Evolutionary conservation across 2,113 vertebrate species (phyloP).

Genomic region (Siniperca knerii): DNA sequence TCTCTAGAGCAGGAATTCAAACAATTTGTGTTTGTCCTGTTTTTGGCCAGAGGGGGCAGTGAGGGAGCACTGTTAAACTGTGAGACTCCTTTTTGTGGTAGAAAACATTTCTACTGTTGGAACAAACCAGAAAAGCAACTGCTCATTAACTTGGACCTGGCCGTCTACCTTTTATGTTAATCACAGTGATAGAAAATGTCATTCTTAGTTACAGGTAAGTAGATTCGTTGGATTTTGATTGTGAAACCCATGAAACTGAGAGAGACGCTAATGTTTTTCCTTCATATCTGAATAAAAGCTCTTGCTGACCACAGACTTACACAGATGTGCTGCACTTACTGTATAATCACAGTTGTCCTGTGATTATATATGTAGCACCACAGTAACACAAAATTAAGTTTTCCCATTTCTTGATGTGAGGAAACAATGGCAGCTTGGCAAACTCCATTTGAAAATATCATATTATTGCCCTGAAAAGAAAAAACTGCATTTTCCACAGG

Average conservation of each 20-base stretch:
- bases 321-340: conserved; percentile 59
- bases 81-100: conserved; percentile 3
- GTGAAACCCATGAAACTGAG: conserved; percentile 41
- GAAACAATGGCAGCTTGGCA: conserved; percentile 53
- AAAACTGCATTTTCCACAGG: conserved; percentile 10
- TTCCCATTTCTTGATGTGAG: conserved; percentile 65
- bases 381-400: conserved; percentile 59
- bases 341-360: conserved; percentile 74
- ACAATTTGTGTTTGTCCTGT: conserved; percentile 34
- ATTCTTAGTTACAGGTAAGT: conserved; percentile 40
- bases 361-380: conserved; percentile 67
- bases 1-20: conserved; percentile 60
- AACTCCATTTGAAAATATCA: conserved; percentile 51
- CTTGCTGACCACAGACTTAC: conserved; percentile 60
- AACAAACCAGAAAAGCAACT: conserved; percentile 38
- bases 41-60: conserved; percentile 70
- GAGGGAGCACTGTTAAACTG: conserved; percentile 23
- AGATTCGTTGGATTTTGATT: conserved; percentile 56
- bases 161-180: conserved; percentile 44
- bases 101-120: conserved; percentile 42
- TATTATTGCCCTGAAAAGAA: conserved; percentile 20
- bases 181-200: conserved; percentile 53
- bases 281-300: conserved; percentile 60
- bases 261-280: conserved; percentile 59
- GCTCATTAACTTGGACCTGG: conserved; percentile 48